A percentile compares a stretch with the other conserved stretches of the same genome.
phyloP scores from a whole-genome alignment of 2,113 vertebrate species.

The Entelurus aequoreus region DNA sequence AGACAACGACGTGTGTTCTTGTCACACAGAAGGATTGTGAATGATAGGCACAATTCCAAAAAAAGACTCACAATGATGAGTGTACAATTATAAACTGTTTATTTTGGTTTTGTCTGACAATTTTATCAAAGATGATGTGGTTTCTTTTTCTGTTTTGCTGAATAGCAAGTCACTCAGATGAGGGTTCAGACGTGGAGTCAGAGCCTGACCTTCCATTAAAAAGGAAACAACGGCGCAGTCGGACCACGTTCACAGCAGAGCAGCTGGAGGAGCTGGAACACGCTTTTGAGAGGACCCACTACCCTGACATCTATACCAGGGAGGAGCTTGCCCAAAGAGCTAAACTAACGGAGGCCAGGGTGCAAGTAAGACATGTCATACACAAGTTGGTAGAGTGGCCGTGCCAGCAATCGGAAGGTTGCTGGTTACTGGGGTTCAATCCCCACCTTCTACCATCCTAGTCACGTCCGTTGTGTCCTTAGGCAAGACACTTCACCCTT shows the following conservation, averaged over 20 bases:
- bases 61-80: too few relatives aligned
- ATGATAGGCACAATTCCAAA: too few relatives aligned
- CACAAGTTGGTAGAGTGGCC: too few relatives aligned
- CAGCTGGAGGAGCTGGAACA: slow-evolving; percentile 91
- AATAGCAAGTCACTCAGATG: slow-evolving; percentile 86
- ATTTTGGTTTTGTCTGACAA: too few relatives aligned
- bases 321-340: slow-evolving; percentile 92
- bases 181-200: slow-evolving; percentile 91
- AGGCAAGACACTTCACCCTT: too few relatives aligned
- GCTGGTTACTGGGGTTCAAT: too few relatives aligned
- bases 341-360: slow-evolving; percentile 91
- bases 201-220: slow-evolving; percentile 91
- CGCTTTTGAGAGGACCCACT: slow-evolving; percentile 93
- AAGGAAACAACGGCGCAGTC: slow-evolving; percentile 89
- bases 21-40: too few relatives aligned
- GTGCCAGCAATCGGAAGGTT: too few relatives aligned
- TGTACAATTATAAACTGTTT: too few relatives aligned
- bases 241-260: slow-evolving; percentile 91
- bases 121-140: not conserved
- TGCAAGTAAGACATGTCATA: slow-evolving; percentile 75
- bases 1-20: too few relatives aligned
- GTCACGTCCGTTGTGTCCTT: too few relatives aligned
- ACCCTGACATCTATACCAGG: slow-evolving; percentile 92
- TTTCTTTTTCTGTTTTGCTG: slow-evolving; percentile 1
- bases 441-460: too few relatives aligned